Base-by-base conservation (phyloP, 2,113 vertebrate species). In the Petrocephalus microphthalmus region DNA sequence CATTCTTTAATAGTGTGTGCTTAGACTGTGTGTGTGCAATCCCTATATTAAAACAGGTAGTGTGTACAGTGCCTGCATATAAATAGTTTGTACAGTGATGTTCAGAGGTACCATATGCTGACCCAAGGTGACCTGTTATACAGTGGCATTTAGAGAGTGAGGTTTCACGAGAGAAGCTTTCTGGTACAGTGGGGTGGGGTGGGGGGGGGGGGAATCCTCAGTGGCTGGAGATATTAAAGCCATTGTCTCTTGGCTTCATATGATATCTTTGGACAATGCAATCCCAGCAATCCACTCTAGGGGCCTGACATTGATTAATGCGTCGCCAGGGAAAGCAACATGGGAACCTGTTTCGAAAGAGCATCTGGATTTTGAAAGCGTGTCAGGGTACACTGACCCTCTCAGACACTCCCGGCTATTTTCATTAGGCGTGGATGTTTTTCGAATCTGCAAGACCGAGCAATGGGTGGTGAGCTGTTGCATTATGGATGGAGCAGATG, bases 381-480 rank as follows among this genome's bases (percentile, higher is more conserved):
- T 51, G 60, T 74, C 64, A 71, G 64, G 60, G 47, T 29, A 74
- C 42, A 71, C 22, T 87, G 37, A 42, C 56, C 22, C n/a, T 37
- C 54, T 86, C 37, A 86, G 17, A 45, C 19, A 37, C 29, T 42
- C 71, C 29, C 1, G 29, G 33, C 33, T 57, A 57, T 56, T 49
- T 86, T 57, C 37, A 42, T 37, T 86, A 33, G 85, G 85, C n/a
- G 25, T 85, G 51, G 47, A 13, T 52, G 47, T 85, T 85, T 85
- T 54, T 33, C 5, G 2, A 52, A 33, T 85, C 17, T 33, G n/a
- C 25, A 51, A 85, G 7, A 47, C 71, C 0, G 6, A 83, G 81
- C 42, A 11, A 83, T 22, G 42, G 47, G 84, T 7, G 25, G 84
- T 52, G 29, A 86, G 25, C 53, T 57, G 11, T 57, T 57, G 45